Conservation (phyloP, 2,888 invertebrate species). For the Tortrix viridana region DNA sequence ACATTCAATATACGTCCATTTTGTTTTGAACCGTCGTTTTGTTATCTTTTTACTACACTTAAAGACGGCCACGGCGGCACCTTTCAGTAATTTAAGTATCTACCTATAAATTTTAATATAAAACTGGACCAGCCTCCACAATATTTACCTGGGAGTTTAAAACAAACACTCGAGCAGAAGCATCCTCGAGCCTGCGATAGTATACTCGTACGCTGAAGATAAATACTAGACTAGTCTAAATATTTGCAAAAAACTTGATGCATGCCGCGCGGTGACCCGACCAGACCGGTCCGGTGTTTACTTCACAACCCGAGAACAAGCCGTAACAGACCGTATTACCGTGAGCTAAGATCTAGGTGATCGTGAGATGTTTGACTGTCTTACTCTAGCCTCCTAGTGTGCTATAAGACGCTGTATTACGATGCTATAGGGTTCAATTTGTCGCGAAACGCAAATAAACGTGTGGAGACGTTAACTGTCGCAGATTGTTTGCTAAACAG, state of each 20-base stretch:
- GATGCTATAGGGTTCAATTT: background rate
- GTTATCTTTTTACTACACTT: too few species aligned
- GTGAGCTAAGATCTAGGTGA: too few species aligned
- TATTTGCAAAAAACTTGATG: slow-evolving; percentile 37
- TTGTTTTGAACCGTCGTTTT: too few species aligned
- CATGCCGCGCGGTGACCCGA: slow-evolving; percentile 10
- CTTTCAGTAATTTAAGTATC: too few species aligned
- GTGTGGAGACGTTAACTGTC: slow-evolving; percentile 13
- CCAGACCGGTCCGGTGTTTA: slow-evolving; percentile 9
- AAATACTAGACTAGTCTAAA: slow-evolving; percentile 32
- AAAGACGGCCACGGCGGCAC: too few species aligned
- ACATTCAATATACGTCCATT: too few species aligned
- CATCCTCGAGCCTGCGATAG: background rate
- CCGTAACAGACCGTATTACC: slow-evolving; percentile 1
- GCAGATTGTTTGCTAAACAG: slow-evolving; percentile 8
- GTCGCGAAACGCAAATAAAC: background rate
- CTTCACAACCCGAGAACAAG: background rate
- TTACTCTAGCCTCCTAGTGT: background rate
- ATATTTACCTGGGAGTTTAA: too few species aligned
- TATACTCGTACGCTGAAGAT: background rate
- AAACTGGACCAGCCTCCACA: too few species aligned
- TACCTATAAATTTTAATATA: too few species aligned
- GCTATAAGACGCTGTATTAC: background rate
- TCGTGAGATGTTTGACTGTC: background rate
- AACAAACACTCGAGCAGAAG: too few species aligned